A percentile compares a stretch with the other conserved stretches of the same genome.
These are phyloP conservation scores for Drosophila rubida DNA, from an alignment of 2,888 invertebrate species.

Conservation along the genomic window DNA sequence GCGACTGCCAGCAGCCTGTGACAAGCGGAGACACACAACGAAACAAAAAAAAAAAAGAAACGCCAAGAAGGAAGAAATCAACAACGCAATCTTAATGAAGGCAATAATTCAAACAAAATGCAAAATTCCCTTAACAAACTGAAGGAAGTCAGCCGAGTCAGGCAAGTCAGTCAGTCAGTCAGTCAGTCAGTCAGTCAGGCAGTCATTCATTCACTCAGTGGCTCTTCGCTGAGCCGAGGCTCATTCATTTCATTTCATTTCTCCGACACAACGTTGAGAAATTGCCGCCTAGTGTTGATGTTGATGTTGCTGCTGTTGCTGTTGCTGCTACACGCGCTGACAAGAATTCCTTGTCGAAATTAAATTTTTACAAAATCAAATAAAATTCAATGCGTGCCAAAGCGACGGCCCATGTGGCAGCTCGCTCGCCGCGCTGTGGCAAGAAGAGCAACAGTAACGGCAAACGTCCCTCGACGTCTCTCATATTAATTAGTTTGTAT, in stretches of 20 bases:
- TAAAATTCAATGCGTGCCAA: slow-evolving; percentile 69
- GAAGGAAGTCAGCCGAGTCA: slow-evolving; percentile 63
- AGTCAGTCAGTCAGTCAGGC: slow-evolving; percentile 33
- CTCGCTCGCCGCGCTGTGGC: slow-evolving; percentile 1
- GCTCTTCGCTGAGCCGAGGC: slow-evolving; percentile 31
- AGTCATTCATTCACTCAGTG: slow-evolving; percentile 11
- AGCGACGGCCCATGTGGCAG: slow-evolving; percentile 38
- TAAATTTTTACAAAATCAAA: slow-evolving; percentile 79
- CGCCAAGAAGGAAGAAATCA: slow-evolving; percentile 57
- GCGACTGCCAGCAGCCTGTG: slow-evolving; percentile 56
- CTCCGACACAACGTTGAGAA: slow-evolving; percentile 63
- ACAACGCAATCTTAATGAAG: slow-evolving; percentile 81
- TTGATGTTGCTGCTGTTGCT: slow-evolving; percentile 8
- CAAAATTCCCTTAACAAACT: slow-evolving; percentile 75
- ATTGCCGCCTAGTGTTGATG: slow-evolving; percentile 67
- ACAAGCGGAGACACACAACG: slow-evolving; percentile 30
- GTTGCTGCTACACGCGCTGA: slow-evolving; percentile 42
- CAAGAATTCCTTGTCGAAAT: slow-evolving; percentile 74
- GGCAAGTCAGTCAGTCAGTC: slow-evolving; percentile 45
- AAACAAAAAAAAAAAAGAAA: background rate
- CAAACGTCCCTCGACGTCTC: slow-evolving; percentile 48
- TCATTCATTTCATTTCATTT: slow-evolving; percentile 59
- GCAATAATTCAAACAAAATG: slow-evolving; percentile 80
- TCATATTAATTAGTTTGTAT: slow-evolving; percentile 79
- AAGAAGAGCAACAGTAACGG: background rate